Percentiles rank a stretch among this genome's conserved stretches.
These are phyloP conservation scores for Biston stratarius DNA, from an alignment of 2,888 invertebrate species.

Conservation along the genomic window DNA sequence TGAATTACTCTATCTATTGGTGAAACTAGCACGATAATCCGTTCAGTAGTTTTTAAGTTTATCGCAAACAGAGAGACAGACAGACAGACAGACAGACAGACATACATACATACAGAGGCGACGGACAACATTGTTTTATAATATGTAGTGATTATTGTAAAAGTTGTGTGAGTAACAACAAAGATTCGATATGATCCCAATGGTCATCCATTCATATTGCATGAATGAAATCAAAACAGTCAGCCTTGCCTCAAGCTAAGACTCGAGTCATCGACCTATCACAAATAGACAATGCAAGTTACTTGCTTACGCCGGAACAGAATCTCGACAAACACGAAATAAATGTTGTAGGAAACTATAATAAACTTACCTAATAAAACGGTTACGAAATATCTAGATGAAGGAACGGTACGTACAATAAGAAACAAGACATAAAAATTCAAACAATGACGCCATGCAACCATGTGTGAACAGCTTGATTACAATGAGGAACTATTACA, in stretches of 20 bases:
- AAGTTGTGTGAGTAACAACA: not conserved
- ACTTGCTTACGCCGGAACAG: constrained; percentile 28
- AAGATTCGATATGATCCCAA: not conserved
- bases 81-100: no score
- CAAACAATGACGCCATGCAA: constrained; percentile 48
- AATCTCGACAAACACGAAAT: constrained; percentile 22
- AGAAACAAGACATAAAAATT: constrained; percentile 50
- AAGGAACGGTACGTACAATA: constrained; percentile 44
- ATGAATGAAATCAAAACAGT: not conserved
- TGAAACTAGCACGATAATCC: no score
- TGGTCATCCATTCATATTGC: constrained; percentile 5
- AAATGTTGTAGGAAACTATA: constrained; percentile 46
- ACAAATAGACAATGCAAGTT: constrained; percentile 20
- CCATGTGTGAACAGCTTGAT: constrained; percentile 44
- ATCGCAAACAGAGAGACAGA: no score
- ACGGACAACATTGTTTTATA: no score
- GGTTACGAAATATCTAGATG: constrained; percentile 49
- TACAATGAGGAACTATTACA: constrained; percentile 34
- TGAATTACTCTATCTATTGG: no score
- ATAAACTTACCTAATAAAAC: constrained; percentile 53
- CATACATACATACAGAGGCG: no score
- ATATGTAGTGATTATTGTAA: not conserved
- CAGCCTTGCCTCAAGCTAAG: not conserved
- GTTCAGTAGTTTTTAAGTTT: no score
- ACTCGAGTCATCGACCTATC: constrained; percentile 14